Evolutionary conservation across 2,113 vertebrate species (phyloP).

Genomic region (Dolichallabes microphthalmus): DNA sequence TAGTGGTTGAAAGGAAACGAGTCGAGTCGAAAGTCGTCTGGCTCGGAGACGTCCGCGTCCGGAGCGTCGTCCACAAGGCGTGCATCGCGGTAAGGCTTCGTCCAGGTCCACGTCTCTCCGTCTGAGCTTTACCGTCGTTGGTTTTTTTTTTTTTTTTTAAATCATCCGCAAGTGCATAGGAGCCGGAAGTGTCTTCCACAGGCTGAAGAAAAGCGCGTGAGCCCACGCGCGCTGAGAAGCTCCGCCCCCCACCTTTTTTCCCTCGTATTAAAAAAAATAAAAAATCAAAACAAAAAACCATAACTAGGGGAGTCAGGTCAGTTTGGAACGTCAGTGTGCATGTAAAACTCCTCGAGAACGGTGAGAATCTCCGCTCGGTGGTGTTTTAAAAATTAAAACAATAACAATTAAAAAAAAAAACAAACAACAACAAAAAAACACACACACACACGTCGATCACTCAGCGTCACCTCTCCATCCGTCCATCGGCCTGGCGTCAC

Average conservation of each 20-base stretch:
- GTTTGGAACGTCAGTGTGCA: slow-evolving; percentile 2
- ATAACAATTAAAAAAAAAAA: background rate
- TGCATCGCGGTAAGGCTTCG: slow-evolving; percentile 30
- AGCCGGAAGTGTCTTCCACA: slow-evolving; percentile 29
- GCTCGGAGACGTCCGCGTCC: background rate
- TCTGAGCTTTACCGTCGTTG: slow-evolving; percentile 3
- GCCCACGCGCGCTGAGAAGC: background rate
- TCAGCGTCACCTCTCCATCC: slow-evolving; percentile 34
- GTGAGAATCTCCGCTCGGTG: slow-evolving; percentile 48
- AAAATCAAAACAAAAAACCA: background rate
- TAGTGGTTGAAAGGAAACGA: background rate
- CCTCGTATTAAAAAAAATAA: background rate
- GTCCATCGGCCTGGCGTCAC: slow-evolving; percentile 67
- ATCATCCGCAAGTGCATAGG: slow-evolving; percentile 25
- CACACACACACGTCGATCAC: slow-evolving; percentile 15
- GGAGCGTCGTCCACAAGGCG: background rate
- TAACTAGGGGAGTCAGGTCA: background rate
- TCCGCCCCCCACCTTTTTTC: background rate
- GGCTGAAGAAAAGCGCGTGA: background rate
- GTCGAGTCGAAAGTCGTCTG: background rate
- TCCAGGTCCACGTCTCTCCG: background rate
- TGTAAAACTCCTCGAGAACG: slow-evolving; percentile 1
- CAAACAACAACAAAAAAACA: background rate
- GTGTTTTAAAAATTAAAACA: slow-evolving; percentile 31
- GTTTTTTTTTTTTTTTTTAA: background rate